Conservation (phyloP, 2,113 vertebrate species). For the Leuciscus idus region DNA sequence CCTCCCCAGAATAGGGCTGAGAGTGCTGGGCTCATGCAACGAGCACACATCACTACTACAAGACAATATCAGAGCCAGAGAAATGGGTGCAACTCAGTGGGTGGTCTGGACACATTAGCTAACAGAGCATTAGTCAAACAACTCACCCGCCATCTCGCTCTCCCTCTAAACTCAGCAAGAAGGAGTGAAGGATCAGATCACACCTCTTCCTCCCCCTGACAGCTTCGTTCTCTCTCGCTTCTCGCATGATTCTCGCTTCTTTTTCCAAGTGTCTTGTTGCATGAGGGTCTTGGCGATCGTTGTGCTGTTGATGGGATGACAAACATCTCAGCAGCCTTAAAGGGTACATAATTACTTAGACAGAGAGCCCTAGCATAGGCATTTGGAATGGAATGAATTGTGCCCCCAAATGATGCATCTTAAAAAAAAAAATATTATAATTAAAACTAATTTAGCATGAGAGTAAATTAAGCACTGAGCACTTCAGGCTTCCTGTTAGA, state of each 20-base stretch:
- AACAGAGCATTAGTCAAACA: slow-evolving; percentile 65
- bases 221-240: slow-evolving; percentile 24
- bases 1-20: slow-evolving; percentile 24
- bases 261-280: slow-evolving; percentile 3
- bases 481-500: not conserved
- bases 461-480: not conserved
- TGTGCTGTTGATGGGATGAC: slow-evolving; percentile 7
- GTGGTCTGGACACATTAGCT: slow-evolving; percentile 72
- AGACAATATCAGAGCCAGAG: slow-evolving; percentile 73
- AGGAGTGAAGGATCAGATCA: slow-evolving; percentile 53
- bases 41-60: slow-evolving; percentile 63
- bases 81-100: slow-evolving; percentile 65
- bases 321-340: not conserved
- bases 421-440: not conserved
- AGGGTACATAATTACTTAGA: not conserved
- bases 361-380: not conserved
- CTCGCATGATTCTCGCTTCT: not conserved
- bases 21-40: slow-evolving; percentile 8
- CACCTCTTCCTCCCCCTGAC: slow-evolving; percentile 23
- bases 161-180: slow-evolving; percentile 30
- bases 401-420: not conserved
- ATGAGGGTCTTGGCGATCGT: slow-evolving; percentile 11
- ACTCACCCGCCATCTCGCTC: slow-evolving; percentile 17
- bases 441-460: not conserved
- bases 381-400: not conserved